Evolutionary conservation across 2,888 invertebrate genomes (phyloP), one percentile per base, ranked within the genome.

Genomic region (Tetheella fluctuosa): DNA sequence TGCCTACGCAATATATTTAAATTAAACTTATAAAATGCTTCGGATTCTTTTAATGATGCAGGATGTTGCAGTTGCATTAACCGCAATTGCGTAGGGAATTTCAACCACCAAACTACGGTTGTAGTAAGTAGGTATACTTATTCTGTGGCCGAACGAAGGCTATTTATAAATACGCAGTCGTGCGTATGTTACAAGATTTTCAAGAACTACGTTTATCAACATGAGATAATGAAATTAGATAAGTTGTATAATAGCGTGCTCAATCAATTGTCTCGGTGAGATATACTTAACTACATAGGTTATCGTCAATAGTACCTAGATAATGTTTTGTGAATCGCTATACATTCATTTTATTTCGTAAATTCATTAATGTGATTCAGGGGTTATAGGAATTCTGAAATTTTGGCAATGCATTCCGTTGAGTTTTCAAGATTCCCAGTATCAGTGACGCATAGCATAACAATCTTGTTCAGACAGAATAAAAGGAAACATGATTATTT

Each of bases 191-290:
- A 71, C 69, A 69, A 73, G 67, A 72, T 72, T 73, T 65, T 70
- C 74, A 73, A 77, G 76, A 76, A 74, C 68, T 70, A 20, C 58
- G 64, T 68, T 74, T 84, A 81, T 85, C 83, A 77, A 57, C 23
- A n/a, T 42, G 57, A 82, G 85, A 85, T 84, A 83, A 81, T 63
- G 67, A 59, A 61, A 42, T 57, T 57, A 73, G 80, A 84, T 83
- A 83, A 76, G 54, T 57, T 62, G 56, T 64, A 61, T 54, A n/a
- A 64, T 64, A 62, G 61, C 81, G 85, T 84, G 84, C 80, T 76
- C 77, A 84, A 84, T 84, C 84, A 72, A 60, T 66, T 73, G 66
- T 70, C 70, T 73, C 61, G 57, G 37, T 30, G 62, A 64, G 65
- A 60, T 69, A 71, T 75, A 71, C 70, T 17, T 20, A 17, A 30